Percentiles rank a stretch among this genome's conserved stretches.
phyloP scores from a whole-genome alignment of 1,140 invertebrate genomes.

The Pararge aegeria region DNA sequence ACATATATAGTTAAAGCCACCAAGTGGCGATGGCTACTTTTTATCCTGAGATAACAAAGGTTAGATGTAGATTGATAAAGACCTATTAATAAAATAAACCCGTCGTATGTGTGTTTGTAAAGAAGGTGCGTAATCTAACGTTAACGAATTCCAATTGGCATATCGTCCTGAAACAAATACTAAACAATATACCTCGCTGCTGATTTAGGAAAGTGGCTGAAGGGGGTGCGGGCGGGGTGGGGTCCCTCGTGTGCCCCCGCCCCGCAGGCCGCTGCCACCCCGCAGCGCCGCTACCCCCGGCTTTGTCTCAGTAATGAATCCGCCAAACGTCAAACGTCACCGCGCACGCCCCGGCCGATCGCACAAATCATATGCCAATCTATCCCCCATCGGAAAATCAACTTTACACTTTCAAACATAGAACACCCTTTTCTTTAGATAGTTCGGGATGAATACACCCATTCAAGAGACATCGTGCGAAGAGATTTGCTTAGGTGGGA shows the following conservation, averaged over 20 bases:
- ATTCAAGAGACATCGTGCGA: background rate
- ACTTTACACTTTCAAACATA: slow-evolving; percentile 39
- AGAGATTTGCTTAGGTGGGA: slow-evolving; percentile 61
- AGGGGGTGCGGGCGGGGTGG: slow-evolving; percentile 33
- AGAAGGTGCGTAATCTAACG: no score
- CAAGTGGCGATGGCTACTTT: no score
- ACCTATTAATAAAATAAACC: no score
- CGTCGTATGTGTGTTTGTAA: no score
- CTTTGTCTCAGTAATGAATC: slow-evolving; percentile 78
- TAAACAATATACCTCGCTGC: slow-evolving; percentile 55
- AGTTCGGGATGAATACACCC: slow-evolving; percentile 1
- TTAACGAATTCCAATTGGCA: background rate
- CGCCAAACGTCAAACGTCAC: slow-evolving; percentile 72
- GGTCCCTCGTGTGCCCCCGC: slow-evolving; percentile 35
- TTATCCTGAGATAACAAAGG: no score
- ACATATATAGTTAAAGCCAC: no score
- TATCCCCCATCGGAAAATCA: slow-evolving; percentile 44
- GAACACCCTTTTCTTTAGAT: slow-evolving; percentile 29
- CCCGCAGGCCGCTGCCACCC: slow-evolving; percentile 19
- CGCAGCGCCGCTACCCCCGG: slow-evolving; percentile 29
- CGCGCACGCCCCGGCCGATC: slow-evolving; percentile 63
- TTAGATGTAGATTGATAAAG: no score
- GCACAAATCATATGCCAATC: slow-evolving; percentile 56
- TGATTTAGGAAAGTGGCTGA: slow-evolving; percentile 76
- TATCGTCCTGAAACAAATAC: slow-evolving; percentile 45